Base-by-base conservation (phyloP, 2,797 vertebrate species). In the Chaetophractus vellerosus region DNA sequence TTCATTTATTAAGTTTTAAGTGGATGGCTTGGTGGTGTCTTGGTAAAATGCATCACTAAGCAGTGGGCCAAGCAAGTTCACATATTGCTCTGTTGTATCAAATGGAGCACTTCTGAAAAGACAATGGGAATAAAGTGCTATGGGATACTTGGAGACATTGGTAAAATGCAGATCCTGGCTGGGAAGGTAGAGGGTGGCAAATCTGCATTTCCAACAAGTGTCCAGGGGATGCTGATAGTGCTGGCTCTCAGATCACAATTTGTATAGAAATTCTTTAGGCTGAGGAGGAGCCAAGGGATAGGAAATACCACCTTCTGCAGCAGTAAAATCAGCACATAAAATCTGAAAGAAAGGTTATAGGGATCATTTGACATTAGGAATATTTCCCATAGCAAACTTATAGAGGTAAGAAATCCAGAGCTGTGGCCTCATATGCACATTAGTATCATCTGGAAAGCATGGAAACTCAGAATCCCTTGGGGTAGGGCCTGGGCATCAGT, bases 401-500 rank as follows among this genome's bases (percentile, higher is more conserved):
- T 26, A 50, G 26, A 78, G 41, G 33, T 52, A 31, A 61, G 52
- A 82, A 50, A 36, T 18, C 38, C n/a, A 74, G 14, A 81, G 28
- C 2, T 33, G 33, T 21, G 69, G 41, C 12, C 23, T 18, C 28
- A 10, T 64, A 21, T 26, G 38, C 19, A 28, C 26, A 38, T 28
- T 5, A 41, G 21, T 50, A 28, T 71, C 18, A 41, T 26, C 38
- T 87, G 24, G 21, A 69, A 6, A 41, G 26, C 76, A 41, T 26
- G 36, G 59, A 69, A 66, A 66, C 38, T 38, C 48, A 48, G 36
- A 15, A 10, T 28, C 63, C 72, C 36, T 19, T 24, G 41, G 48
- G n/a, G 68, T 4, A 0, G 0, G 31, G 10, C 21, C 10, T 5
- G 31, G 31, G n/a, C 28, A 14, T 36, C 28, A 23, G 31, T 9